Conservation (phyloP, 2,797 vertebrate species). For the Pseudochromis fuscus region DNA sequence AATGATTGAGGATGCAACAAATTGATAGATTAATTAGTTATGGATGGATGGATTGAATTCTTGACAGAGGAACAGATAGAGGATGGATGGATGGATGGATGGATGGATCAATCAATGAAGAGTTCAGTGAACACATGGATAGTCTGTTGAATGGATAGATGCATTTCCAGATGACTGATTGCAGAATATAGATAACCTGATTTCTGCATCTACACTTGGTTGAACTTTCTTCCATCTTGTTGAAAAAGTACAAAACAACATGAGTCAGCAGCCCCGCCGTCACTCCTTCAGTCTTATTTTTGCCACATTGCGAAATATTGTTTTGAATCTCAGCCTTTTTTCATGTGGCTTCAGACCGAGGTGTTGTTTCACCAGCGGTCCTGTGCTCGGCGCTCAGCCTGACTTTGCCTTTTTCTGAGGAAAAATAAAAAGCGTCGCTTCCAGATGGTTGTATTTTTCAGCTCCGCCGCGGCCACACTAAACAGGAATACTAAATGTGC, state of each 20-base stretch:
- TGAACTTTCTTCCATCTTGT: not conserved
- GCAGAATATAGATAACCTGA: not conserved
- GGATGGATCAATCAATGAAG: not conserved
- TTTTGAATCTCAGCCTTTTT: slow-evolving; percentile 24
- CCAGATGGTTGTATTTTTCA: slow-evolving; percentile 66
- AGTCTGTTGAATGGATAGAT: not conserved
- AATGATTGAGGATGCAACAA: no score
- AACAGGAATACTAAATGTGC: slow-evolving; percentile 50
- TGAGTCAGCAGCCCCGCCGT: slow-evolving; percentile 4
- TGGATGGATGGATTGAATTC: not conserved
- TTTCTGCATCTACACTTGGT: not conserved
- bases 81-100: not conserved
- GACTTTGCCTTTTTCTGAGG: slow-evolving; percentile 36
- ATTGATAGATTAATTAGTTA: no score
- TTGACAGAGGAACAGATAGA: no score
- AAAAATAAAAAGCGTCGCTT: slow-evolving; percentile 37
- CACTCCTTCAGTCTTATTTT: slow-evolving; percentile 39
- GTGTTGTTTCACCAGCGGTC: slow-evolving; percentile 8
- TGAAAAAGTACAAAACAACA: slow-evolving; percentile 5
- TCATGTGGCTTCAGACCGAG: slow-evolving; percentile 45
- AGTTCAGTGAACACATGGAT: not conserved
- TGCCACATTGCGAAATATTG: slow-evolving; percentile 4
- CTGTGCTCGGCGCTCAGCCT: slow-evolving; percentile 11
- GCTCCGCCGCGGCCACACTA: slow-evolving; percentile 36
- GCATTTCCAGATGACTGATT: not conserved